Conservation (phyloP, 1,140 invertebrate species). For the Drosophila melanica region DNA sequence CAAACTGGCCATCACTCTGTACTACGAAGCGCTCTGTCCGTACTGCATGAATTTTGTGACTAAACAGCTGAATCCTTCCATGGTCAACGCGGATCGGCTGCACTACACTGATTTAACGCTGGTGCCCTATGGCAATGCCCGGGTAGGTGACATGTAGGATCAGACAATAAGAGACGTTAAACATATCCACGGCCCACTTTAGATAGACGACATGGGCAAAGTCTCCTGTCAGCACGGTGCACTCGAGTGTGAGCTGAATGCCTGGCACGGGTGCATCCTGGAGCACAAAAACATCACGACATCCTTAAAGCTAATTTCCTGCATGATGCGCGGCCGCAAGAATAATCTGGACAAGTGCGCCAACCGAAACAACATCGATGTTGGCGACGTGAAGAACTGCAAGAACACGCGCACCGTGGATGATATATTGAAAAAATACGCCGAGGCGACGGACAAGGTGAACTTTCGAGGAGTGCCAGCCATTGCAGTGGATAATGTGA, state of each 20-base stretch:
- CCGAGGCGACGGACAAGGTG: slow-evolving; percentile 27
- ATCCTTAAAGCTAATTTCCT: slow-evolving; percentile 69
- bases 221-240: slow-evolving; percentile 71
- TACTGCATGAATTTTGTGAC: slow-evolving; percentile 74
- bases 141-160: slow-evolving; percentile 5
- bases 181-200: neutral
- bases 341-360: slow-evolving; percentile 57
- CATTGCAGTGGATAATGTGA: slow-evolving; percentile 55
- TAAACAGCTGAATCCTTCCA: slow-evolving; percentile 56
- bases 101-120: slow-evolving; percentile 61
- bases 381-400: slow-evolving; percentile 51
- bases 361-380: slow-evolving; percentile 45
- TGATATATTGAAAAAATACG: slow-evolving; percentile 60
- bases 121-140: slow-evolving; percentile 78
- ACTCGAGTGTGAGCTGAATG: slow-evolving; percentile 75
- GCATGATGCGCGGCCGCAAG: slow-evolving; percentile 64
- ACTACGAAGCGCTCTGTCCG: slow-evolving; percentile 77
- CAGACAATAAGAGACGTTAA: neutral
- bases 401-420: slow-evolving; percentile 28
- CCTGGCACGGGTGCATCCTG: slow-evolving; percentile 78
- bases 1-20: slow-evolving; percentile 60
- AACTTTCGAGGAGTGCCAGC: slow-evolving; percentile 46
- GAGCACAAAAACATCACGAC: slow-evolving; percentile 57
- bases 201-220: slow-evolving; percentile 31
- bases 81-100: slow-evolving; percentile 47